Conservation (phyloP, 2,797 vertebrate species). For the Manis javanica region DNA sequence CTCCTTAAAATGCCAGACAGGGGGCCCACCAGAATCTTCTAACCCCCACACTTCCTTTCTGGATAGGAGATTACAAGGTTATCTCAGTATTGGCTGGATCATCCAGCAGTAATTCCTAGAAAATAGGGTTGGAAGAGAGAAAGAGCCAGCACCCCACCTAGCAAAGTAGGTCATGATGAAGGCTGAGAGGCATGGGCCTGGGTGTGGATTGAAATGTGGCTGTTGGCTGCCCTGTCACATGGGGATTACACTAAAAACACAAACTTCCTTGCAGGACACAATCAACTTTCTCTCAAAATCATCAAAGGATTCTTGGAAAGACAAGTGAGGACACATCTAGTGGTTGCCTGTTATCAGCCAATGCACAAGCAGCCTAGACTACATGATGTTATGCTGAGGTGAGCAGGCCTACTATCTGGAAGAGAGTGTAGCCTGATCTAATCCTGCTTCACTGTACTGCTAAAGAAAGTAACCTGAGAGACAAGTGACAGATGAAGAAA, state of each 20-base stretch:
- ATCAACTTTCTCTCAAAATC: not conserved
- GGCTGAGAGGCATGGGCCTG: not conserved
- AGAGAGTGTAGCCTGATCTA: not conserved
- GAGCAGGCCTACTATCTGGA: not conserved
- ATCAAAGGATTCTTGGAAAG: not conserved
- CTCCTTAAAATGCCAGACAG: not conserved
- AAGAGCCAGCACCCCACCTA: not conserved
- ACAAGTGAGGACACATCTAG: not conserved
- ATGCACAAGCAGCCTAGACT: not conserved
- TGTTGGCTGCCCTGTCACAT: not conserved
- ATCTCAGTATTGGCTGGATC: constrained; percentile 26
- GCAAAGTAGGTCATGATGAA: constrained; percentile 53
- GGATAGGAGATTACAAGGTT: not conserved
- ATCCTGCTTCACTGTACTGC: not conserved
- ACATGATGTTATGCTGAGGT: not conserved
- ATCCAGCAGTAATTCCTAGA: constrained; percentile 29
- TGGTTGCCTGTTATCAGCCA: not conserved
- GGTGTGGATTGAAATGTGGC: not conserved
- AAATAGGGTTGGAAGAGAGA: constrained; percentile 13
- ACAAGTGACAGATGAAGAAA: not conserved
- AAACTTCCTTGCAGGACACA: not conserved
- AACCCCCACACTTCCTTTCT: constrained; percentile 4
- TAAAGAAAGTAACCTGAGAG: not conserved
- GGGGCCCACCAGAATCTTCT: not conserved
- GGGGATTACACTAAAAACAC: not conserved